Percentiles rank a stretch among this genome's conserved stretches.
phyloP scores from a whole-genome alignment of 2,888 invertebrate species.

The Amiota mariae region DNA sequence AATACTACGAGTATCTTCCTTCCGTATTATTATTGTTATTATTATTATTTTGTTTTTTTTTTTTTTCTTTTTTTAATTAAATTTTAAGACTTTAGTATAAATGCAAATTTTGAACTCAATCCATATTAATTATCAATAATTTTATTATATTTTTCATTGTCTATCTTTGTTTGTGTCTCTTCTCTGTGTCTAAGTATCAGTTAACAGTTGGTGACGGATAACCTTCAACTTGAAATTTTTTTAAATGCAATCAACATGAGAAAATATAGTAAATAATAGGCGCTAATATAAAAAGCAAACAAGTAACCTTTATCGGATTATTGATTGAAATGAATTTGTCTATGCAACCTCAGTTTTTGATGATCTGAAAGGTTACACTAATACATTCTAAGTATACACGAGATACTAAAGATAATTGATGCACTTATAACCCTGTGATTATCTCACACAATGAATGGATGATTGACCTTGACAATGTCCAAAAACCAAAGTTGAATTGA shows the following conservation, averaged over 20 bases:
- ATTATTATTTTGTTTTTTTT: no score
- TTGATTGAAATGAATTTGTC: no score
- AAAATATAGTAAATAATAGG: neutral
- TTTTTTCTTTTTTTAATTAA: no score
- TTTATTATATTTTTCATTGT: neutral
- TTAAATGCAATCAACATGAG: slow-evolving; percentile 4
- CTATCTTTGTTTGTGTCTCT: neutral
- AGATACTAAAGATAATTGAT: no score
- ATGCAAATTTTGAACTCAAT: slow-evolving; percentile 61
- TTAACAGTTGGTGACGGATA: neutral
- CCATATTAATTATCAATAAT: slow-evolving; percentile 52
- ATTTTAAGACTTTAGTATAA: slow-evolving; percentile 32
- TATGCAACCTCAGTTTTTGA: no score
- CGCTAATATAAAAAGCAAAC: no score
- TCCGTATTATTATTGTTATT: no score
- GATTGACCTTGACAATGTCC: slow-evolving; percentile 41
- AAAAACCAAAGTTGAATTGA: slow-evolving; percentile 36
- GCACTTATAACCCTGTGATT: no score
- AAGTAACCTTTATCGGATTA: no score
- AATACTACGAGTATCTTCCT: slow-evolving; percentile 1
- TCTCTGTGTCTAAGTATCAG: no score
- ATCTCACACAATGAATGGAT: neutral
- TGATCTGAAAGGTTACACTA: no score
- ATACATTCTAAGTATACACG: no score
- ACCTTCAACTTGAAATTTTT: slow-evolving; percentile 43